Base-by-base conservation (phyloP, 1,140 invertebrate genomes). In the Solenopsis fugax region DNA sequence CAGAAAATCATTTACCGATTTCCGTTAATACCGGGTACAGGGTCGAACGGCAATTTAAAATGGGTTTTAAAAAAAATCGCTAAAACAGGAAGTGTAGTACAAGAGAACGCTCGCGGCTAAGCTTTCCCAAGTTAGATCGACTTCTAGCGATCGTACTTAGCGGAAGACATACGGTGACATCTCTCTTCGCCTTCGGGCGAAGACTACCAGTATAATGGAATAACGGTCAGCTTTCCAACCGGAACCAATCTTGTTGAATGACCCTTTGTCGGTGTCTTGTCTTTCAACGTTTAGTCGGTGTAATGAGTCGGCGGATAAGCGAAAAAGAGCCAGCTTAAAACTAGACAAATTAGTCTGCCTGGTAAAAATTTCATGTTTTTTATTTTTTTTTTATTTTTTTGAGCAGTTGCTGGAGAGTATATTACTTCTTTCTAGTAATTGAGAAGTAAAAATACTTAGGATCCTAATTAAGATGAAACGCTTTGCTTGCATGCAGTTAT, bases 261-360 rank as follows among this genome's bases (percentile, higher is more conserved):
- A 69, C 50, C 69, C 71, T 81, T 88, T 89, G 87, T 88, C 69
- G 71, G 48, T 37, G 64, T 45, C 65, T 41, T 82, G 78, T 89
- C 73, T 88, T 87, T 52, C 45, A 50, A 56, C 72, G 13, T 34
- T 9, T 60, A 37, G 76, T 29, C 29, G 29, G 29, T 29, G 29
- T 29, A 78, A 77, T 75, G 73, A 80, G 52, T 75, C 60, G 9
- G 10, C 41, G 60, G 71, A 64, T 67, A 80, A 69, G 50, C 45
- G 62, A 85, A 69, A 60, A 50, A 78, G 58, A 21, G 45, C 69
- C 13, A 45, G 41, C 29, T 65, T 67, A 52, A 67, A 37, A 21
- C 7, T n/a, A 13, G 18, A 16, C 34, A 58, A 75, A 64, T 77
- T 48, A 29, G 41, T 41, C 4, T 41, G 4, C 7, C 7, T 5